Base-by-base conservation (phyloP, 2,888 invertebrate species). In the Eristalinus sepulchralis region DNA sequence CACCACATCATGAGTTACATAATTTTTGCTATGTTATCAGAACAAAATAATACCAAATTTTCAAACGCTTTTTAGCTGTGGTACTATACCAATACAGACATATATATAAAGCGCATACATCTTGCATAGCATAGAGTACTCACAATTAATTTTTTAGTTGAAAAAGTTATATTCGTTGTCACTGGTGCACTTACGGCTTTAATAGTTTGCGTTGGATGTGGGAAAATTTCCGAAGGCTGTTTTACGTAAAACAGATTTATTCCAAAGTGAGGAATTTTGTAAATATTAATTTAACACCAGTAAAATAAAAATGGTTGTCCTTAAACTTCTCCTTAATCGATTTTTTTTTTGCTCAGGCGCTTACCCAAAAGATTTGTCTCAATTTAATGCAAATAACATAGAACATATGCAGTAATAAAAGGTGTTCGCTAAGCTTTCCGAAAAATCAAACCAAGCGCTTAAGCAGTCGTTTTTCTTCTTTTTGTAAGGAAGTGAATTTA, bases 201-300 rank as follows among this genome's bases (percentile, higher is more conserved):
- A 90, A 92, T 91, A 89, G 92, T 91, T 91, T 92, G 92, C 88
- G 91, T 91, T 90, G 90, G 91, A 91, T 91, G 91, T 89, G 90
- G 91, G 91, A 91, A 92, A 91, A 92, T 91, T 90, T 92, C 91
- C 92, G 91, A 91, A 91, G 92, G 92, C 91, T 92, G 92, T 91
- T 92, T 92, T 89, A 92, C 92, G 92, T 92, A 92, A 90, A 92
- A 92, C 91, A 92, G 91, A 91, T 92, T 92, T 91, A 92, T 92
- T 92, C 92, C 92, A 92, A 92, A 92, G 92, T 92, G 92, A 91
- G 91, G 92, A 92, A 92, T 92, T 92, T 92, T 92, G 92, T 91
- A 90, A 90, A 91, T 89, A 91, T 92, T 92, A 89, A 89, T 89
- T 89, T 89, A 90, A 91, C 91, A 90, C 90, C 88, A 90, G 70